These are phyloP conservation scores for Bombycilla garrulus DNA, from an alignment of 2,113 vertebrate species.

Conservation along the genomic window DNA sequence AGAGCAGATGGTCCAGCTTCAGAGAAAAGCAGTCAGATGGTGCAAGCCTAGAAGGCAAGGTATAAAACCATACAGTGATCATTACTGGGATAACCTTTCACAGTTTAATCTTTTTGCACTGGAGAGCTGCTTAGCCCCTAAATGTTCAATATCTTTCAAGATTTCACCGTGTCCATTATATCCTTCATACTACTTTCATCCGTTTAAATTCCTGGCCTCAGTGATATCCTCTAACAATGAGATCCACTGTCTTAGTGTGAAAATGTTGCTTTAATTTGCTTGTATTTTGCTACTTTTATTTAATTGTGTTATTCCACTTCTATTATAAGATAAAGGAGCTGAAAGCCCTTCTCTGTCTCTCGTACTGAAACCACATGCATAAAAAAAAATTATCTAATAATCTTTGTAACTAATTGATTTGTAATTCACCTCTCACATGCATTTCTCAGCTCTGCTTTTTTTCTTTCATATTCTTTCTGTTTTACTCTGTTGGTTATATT, in stretches of 20 bases:
- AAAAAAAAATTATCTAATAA: background rate
- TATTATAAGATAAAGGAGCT: background rate
- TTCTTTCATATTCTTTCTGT: background rate
- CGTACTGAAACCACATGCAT: background rate
- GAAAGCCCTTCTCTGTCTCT: background rate
- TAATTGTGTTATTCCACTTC: background rate
- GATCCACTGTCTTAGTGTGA: background rate
- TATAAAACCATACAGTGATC: background rate
- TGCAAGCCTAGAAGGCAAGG: background rate
- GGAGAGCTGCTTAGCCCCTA: background rate
- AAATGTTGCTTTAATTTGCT: background rate
- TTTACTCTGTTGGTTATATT: background rate
- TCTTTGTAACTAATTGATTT: background rate
- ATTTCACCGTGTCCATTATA: background rate
- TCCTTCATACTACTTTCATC: background rate
- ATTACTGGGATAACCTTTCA: background rate
- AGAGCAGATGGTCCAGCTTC: background rate
- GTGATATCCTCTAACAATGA: background rate
- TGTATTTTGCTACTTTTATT: background rate
- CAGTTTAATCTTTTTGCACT: background rate
- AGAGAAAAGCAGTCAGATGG: background rate
- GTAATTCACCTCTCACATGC: background rate
- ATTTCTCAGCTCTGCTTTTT: background rate
- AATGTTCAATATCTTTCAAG: background rate
- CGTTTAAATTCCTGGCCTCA: background rate